phyloP scores from a whole-genome alignment of 2,888 invertebrate species.

The Luperina testacea region DNA sequence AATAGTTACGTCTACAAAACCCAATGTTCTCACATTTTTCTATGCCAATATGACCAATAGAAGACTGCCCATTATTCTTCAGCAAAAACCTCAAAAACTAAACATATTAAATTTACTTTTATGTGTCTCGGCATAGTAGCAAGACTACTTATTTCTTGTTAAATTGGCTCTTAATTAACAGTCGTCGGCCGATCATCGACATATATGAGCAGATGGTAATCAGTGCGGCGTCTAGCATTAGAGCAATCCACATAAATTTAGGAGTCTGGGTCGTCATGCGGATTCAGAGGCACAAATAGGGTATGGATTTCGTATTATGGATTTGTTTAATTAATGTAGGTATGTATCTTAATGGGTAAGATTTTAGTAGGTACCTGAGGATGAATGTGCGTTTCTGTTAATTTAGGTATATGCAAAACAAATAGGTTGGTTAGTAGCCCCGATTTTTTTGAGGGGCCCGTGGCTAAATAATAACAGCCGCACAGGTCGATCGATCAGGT shows the following conservation, averaged over 20 bases:
- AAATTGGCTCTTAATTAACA: conserved; percentile 49
- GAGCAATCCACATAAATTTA: conserved; percentile 42
- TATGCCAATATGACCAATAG: neutral
- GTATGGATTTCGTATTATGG: conserved; percentile 3
- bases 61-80: neutral
- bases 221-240: conserved; percentile 37
- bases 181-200: conserved; percentile 44
- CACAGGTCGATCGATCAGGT: too few relatives aligned
- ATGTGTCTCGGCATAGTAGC: conserved; percentile 12
- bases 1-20: neutral
- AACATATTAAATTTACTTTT: neutral
- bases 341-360: neutral
- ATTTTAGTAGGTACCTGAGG: neutral
- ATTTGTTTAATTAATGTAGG: neutral
- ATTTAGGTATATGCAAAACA: neutral
- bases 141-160: conserved; percentile 11
- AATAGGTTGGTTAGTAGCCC: too few relatives aligned
- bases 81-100: neutral
- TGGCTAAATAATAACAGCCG: too few relatives aligned
- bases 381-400: neutral
- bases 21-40: neutral
- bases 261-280: conserved; percentile 34
- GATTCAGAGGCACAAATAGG: conserved; percentile 49
- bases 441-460: too few relatives aligned
- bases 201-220: conserved; percentile 59